These are phyloP conservation scores for Odocoileus virginianus DNA, from an alignment of 2,113 vertebrate species.

Conservation along the genomic window DNA sequence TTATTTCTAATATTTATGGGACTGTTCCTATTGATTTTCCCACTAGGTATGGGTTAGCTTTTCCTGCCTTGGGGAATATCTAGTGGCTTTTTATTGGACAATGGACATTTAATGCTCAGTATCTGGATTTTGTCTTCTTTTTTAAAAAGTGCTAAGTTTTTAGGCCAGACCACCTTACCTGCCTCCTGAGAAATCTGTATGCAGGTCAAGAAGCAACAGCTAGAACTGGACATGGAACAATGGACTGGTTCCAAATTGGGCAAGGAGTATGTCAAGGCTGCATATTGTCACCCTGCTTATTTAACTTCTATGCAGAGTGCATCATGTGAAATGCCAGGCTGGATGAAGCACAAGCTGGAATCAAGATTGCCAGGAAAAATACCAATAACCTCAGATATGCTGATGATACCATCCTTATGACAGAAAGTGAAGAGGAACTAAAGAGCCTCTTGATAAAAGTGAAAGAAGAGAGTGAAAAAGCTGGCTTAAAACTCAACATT, in stretches of 20 bases:
- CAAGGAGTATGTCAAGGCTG: neutral
- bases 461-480: neutral
- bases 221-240: neutral
- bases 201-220: neutral
- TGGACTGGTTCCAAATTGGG: neutral
- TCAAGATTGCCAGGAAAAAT: neutral
- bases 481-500: neutral
- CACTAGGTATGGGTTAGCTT: neutral
- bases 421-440: neutral
- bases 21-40: neutral
- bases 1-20: neutral
- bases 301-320: neutral
- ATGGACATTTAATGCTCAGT: neutral
- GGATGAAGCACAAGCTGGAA: neutral
- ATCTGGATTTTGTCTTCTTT: neutral
- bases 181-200: neutral
- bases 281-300: neutral
- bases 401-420: neutral
- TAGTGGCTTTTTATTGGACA: neutral
- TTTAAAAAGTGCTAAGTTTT: neutral
- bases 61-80: neutral
- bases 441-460: neutral
- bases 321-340: neutral
- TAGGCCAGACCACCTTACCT: neutral
- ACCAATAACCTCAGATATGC: neutral